Evolutionary conservation across 23 tunicate species (phyloP), one percentile per base, ranked within the genome.

Genomic region (Ciona savignyi): DNA sequence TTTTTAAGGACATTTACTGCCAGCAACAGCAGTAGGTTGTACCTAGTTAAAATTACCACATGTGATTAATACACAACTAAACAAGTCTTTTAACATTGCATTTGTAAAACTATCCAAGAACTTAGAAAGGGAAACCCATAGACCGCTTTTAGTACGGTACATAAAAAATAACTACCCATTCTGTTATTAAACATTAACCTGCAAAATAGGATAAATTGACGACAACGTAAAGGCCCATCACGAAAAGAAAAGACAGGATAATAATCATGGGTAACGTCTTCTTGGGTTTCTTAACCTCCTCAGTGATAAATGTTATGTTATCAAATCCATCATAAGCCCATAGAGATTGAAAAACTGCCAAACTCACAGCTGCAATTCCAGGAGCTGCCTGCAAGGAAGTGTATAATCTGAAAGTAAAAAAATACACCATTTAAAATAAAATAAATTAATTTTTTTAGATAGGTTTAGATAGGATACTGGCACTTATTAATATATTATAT

Each of bases 261-360:
- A 83, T 91, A 2, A 91, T 85, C 27, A 72, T 32, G 0, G 97
- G 97, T 11, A 91, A 75, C 1, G 91, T 67, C 60, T 77, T 74
- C 32, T 66, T 75, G 0, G 97, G 97, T 27, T 85, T 91, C 72
- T 91, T 91, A n/a, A 91, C 91, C 76, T 91, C 97, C 72, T 91
- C 97, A 20, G 97, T 91, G 51, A 91, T 78, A 32, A 75, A 70
- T 11, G 85, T 85, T 31, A 91, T 72, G 31, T 61, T 79, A 35
- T 91, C 97, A 80, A 85, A 91, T 1, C 97, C 97, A 80, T 91
- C 97, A 67, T 91, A 91, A 9, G 97, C 97, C 97, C 97, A 91
- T 19, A 91, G 35, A 1, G 95, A 86, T 80, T 91, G 88, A 62
- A 80, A 91, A 1, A 91, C 35, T 11, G 91, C 97, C 1, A 90